These are phyloP conservation scores for Brotogeris chrysoptera DNA, from an alignment of 2,797 vertebrate species.

Conservation along the genomic window DNA sequence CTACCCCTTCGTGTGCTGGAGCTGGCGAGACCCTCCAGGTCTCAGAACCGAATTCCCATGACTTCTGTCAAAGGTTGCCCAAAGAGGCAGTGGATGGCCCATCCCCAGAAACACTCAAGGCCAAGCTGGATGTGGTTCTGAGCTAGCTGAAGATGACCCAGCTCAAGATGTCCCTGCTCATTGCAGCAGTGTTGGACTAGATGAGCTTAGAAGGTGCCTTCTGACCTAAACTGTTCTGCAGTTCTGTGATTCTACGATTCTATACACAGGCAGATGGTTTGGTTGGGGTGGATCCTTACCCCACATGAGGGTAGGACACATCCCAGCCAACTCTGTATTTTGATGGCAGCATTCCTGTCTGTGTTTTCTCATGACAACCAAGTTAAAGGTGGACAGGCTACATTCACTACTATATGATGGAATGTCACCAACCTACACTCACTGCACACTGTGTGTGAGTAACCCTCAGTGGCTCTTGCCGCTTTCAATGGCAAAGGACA, in stretches of 20 bases:
- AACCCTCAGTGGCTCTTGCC: accelerated
- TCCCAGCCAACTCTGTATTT: accelerated
- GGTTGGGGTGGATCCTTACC: too few species aligned
- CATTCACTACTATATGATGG: background rate
- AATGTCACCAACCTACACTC: accelerated
- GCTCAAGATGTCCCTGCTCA: background rate
- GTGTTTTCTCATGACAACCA: accelerated
- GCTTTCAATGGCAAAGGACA: background rate
- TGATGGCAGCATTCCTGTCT: background rate
- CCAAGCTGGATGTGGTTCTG: background rate
- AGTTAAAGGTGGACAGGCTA: accelerated
- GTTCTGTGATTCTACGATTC: background rate
- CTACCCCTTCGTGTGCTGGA: background rate
- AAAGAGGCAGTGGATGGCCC: background rate
- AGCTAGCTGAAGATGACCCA: background rate
- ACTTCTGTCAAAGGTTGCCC: background rate
- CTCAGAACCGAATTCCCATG: accelerated
- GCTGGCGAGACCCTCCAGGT: background rate
- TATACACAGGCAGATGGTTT: background rate
- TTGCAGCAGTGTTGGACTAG: background rate
- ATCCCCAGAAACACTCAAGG: background rate
- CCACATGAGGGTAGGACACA: accelerated
- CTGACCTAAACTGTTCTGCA: background rate
- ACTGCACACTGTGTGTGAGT: accelerated
- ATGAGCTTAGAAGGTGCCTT: background rate